These are phyloP conservation scores for Gobius niger DNA, from an alignment of 2,113 vertebrate genomes.

Conservation along the genomic window DNA sequence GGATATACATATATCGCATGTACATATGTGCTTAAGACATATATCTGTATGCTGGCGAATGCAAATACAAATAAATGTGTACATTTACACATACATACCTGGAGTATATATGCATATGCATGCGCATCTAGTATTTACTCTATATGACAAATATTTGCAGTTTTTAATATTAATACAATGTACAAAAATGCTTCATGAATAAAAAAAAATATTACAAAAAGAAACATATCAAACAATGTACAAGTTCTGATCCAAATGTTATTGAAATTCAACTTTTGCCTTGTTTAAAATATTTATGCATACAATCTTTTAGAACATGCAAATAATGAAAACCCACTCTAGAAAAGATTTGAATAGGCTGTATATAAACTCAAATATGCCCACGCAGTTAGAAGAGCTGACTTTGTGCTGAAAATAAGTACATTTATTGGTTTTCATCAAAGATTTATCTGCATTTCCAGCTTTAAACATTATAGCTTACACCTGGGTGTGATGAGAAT, in stretches of 20 bases:
- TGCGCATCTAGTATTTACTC: conserved; percentile 81
- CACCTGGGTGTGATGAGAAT: conserved; percentile 66
- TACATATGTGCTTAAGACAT: conserved; percentile 81
- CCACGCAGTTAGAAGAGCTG: conserved; percentile 83
- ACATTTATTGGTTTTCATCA: conserved; percentile 83
- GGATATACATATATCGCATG: conserved; percentile 83
- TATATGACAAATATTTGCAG: conserved; percentile 85
- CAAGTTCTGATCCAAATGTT: conserved; percentile 97
- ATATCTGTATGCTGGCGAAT: conserved; percentile 77
- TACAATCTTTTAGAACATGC: conserved; percentile 99
- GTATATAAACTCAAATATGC: conserved; percentile 99
- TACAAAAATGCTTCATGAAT: conserved; percentile 99
- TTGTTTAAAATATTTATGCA: conserved; percentile 99
- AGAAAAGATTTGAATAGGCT: conserved; percentile 95
- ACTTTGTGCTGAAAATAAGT: conserved; percentile 90
- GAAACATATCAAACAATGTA: conserved; percentile 99
- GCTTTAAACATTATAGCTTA: conserved; percentile 73
- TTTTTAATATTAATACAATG: conserved; percentile 90
- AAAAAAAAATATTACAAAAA: conserved; percentile 99
- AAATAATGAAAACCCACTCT: conserved; percentile 80
- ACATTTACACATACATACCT: conserved; percentile 78
- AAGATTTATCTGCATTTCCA: conserved; percentile 90
- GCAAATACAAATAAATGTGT: conserved; percentile 79
- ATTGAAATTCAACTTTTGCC: conserved; percentile 96
- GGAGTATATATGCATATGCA: conserved; percentile 82